Base-by-base conservation (phyloP, 1,140 invertebrate genomes). In the Ceratosolen fusciceps region DNA sequence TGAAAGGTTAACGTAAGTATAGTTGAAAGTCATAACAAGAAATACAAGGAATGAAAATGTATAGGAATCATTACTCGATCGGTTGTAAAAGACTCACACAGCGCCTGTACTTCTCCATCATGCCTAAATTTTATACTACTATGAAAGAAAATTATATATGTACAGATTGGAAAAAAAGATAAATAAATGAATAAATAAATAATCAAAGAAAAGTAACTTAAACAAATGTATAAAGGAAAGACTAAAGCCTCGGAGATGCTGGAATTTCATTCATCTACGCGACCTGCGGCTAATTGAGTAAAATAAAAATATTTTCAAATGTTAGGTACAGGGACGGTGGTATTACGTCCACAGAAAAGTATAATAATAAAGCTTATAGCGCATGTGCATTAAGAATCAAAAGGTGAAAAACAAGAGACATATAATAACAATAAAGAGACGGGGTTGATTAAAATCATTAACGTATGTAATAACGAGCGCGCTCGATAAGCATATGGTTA, bases 131-230 rank as follows among this genome's bases (percentile, higher is more conserved):
- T 54, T 12, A 49, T 14, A 72, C 19, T 54, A 54, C 10, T 72
- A 47, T 71, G 39, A 71, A 71, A 54, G n/a, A 54, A 49, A 54
- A 54, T n/a, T n/a, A n/a, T n/a, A n/a, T n/a, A n/a, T n/a, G n/a
- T n/a, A n/a, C n/a, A n/a, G n/a, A n/a, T n/a, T n/a, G n/a, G n/a
- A n/a, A n/a, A n/a, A n/a, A n/a, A 54, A 72, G 21, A 14, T 16
- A 58, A 37, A 54, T 16, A 58, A 29, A 56, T 34, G 39, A 73
- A 39, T 54, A 72, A 39, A 72, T n/a, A n/a, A n/a, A n/a, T n/a
- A n/a, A n/a, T n/a, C n/a, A n/a, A n/a, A n/a, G n/a, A n/a, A n/a
- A n/a, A n/a, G n/a, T n/a, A n/a, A n/a, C n/a, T n/a, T n/a, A n/a
- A n/a, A n/a, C n/a, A 43, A 43, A 43, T 31, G 19, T 21, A 16